phyloP scores from a whole-genome alignment of 2,888 invertebrate genomes.

The Erebia palarica region DNA sequence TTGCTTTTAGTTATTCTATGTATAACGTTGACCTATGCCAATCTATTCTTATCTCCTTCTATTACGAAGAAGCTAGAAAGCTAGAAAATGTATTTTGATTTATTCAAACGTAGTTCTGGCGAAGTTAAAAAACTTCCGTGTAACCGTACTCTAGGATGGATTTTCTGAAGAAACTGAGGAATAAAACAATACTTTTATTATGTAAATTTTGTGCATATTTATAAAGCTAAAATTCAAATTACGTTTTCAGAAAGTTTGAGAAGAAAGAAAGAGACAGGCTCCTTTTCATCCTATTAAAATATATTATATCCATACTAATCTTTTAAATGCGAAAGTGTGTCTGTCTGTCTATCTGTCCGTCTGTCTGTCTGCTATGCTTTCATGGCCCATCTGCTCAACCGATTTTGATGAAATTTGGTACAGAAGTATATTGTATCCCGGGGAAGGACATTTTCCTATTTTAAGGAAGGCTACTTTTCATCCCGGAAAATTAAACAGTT shows the following conservation, averaged over 20 bases:
- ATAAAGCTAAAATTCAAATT: neutral
- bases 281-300: too few species aligned
- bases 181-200: neutral
- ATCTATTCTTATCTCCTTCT: neutral
- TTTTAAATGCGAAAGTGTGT: too few species aligned
- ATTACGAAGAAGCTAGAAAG: neutral
- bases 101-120: slow-evolving; percentile 12
- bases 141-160: neutral
- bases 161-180: neutral
- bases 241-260: neutral
- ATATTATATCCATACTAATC: too few species aligned
- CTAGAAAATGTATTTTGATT: slow-evolving; percentile 16
- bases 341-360: too few species aligned
- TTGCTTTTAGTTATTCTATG: neutral
- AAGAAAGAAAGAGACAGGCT: too few species aligned
- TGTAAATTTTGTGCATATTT: neutral
- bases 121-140: slow-evolving; percentile 8
- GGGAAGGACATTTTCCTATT: too few species aligned
- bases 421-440: too few species aligned
- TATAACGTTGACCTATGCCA: neutral
- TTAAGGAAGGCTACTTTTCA: too few species aligned
- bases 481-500: too few species aligned
- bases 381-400: too few species aligned
- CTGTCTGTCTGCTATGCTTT: too few species aligned
- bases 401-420: too few species aligned